Evolutionary conservation across 2,888 invertebrate genomes (phyloP).

Genomic region (Meteorus cinctellus): DNA sequence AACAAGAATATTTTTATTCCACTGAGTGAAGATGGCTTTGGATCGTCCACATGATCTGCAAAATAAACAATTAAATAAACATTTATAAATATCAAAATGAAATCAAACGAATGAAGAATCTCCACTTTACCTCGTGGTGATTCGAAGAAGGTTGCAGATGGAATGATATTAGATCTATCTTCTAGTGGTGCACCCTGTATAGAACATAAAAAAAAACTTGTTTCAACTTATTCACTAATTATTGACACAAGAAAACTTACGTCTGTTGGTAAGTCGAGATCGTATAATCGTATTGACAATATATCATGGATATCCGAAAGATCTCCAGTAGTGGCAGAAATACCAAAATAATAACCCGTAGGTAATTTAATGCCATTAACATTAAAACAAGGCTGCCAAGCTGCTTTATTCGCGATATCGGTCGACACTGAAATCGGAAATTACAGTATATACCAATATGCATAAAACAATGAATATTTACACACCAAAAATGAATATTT

Average conservation of each 20-base stretch:
- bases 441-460: neutral
- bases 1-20: constrained; percentile 93
- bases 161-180: constrained; percentile 88
- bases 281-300: constrained; percentile 91
- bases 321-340: constrained; percentile 97
- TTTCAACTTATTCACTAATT: neutral
- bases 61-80: constrained; percentile 40
- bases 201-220: constrained; percentile 26
- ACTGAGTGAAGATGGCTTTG: constrained; percentile 88
- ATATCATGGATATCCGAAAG: constrained; percentile 97
- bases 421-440: constrained; percentile 81
- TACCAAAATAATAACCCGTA: constrained; percentile 95
- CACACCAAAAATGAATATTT: constrained; percentile 52
- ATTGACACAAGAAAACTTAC: constrained; percentile 67
- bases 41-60: constrained; percentile 89
- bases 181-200: constrained; percentile 78
- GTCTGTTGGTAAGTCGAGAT: constrained; percentile 86
- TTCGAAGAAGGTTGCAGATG: constrained; percentile 92
- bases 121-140: constrained; percentile 82
- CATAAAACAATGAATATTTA: neutral
- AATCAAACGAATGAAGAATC: constrained; percentile 18
- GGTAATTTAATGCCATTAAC: constrained; percentile 93
- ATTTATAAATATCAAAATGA: constrained; percentile 16
- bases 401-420: constrained; percentile 92
- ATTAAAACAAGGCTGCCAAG: constrained; percentile 94